Conservation (phyloP, 2,113 vertebrate genomes). For the Dicerorhinus sumatrensis region DNA sequence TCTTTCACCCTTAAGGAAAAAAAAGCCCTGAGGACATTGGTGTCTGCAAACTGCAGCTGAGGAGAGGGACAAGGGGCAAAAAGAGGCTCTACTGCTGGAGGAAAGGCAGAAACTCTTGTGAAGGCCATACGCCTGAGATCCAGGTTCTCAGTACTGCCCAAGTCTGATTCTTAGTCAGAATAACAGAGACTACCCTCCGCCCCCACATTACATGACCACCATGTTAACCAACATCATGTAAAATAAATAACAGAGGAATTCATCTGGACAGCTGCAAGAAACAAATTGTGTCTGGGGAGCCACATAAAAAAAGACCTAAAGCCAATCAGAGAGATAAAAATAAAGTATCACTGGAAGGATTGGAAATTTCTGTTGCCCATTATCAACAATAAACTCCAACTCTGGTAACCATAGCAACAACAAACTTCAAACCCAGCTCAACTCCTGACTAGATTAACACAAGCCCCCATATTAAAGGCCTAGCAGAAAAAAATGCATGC, state of each 20-base stretch:
- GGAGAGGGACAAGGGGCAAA: not conserved
- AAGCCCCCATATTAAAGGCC: not conserved
- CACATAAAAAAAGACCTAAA: constrained; percentile 38
- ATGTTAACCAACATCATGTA: not conserved
- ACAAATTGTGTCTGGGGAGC: not conserved
- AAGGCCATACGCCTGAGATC: not conserved
- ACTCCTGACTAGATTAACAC: not conserved
- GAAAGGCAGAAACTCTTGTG: not conserved
- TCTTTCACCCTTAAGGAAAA: not conserved
- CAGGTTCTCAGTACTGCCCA: not conserved
- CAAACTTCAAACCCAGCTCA: not conserved
- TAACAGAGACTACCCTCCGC: not conserved
- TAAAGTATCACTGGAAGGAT: constrained; percentile 25
- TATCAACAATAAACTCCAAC: not conserved
- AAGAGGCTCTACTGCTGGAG: not conserved
- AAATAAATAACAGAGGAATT: not conserved
- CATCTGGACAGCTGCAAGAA: not conserved
- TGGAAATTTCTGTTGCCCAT: not conserved
- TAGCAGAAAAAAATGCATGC: not conserved
- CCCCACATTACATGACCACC: not conserved
- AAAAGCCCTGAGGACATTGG: not conserved
- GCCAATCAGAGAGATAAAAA: constrained; percentile 11
- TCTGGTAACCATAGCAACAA: constrained; percentile 11
- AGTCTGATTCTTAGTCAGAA: not conserved
- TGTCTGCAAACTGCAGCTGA: not conserved